Evolutionary conservation across 2,797 vertebrate genomes (phyloP).

Genomic region (Periparus ater): DNA sequence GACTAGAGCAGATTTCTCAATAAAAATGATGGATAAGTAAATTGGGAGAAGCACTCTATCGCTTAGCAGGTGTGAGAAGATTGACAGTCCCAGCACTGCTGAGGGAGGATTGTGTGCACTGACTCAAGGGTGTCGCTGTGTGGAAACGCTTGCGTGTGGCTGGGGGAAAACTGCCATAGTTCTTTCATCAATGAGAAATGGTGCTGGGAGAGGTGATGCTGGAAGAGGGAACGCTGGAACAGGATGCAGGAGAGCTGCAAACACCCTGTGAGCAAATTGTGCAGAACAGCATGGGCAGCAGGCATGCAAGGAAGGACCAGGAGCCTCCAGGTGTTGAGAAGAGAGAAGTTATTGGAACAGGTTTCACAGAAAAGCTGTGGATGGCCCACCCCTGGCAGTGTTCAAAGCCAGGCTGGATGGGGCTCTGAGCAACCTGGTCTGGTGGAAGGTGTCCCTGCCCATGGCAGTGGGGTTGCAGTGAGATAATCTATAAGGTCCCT

Average conservation of each 20-base stretch:
- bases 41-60: slow-evolving; percentile 68
- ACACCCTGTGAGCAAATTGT: fast-evolving
- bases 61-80: slow-evolving; percentile 63
- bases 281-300: neutral
- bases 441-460: neutral
- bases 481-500: neutral
- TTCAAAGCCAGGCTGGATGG: neutral
- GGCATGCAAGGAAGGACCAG: neutral
- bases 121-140: neutral
- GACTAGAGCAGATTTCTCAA: slow-evolving; percentile 69
- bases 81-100: slow-evolving; percentile 31
- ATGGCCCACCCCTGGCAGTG: neutral
- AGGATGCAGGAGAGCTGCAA: neutral
- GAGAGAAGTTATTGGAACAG: neutral
- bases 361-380: neutral
- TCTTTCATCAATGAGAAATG: neutral
- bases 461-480: neutral
- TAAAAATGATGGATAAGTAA: slow-evolving; percentile 71
- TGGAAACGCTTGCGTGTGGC: neutral
- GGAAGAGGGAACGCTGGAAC: neutral
- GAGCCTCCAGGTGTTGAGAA: neutral
- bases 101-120: neutral
- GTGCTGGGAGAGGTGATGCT: neutral
- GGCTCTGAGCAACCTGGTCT: neutral
- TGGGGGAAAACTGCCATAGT: neutral